Conservation (phyloP, 2,797 vertebrate genomes). For the Pithecia hirsuta region DNA sequence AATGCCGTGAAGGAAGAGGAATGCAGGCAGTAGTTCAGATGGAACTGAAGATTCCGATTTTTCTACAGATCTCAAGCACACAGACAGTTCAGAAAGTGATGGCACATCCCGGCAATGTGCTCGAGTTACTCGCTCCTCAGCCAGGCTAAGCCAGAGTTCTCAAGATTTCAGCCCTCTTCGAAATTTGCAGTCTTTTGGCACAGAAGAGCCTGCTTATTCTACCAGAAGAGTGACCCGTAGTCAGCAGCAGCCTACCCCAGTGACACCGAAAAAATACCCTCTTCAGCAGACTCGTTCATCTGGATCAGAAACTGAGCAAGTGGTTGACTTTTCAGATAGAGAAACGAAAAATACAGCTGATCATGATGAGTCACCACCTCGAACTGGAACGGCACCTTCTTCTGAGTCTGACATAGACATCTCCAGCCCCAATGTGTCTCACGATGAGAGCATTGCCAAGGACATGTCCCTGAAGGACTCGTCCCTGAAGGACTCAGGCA, state of each 20-base stretch:
- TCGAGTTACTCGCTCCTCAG: constrained; percentile 95
- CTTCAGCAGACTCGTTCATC: constrained; percentile 95
- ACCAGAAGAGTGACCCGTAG: constrained; percentile 95
- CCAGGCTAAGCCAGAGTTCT: constrained; percentile 97
- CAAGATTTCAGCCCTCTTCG: constrained; percentile 92
- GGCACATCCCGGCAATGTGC: constrained; percentile 92
- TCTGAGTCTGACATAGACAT: constrained; percentile 99
- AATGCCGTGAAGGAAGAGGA: constrained; percentile 89
- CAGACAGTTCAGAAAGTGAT: constrained; percentile 97
- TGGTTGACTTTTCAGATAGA: constrained; percentile 89
- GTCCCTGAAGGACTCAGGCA: constrained; percentile 95
- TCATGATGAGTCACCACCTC: constrained; percentile 96
- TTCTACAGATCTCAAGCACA: constrained; percentile 96
- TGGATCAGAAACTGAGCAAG: constrained; percentile 94
- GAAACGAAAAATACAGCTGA: constrained; percentile 94
- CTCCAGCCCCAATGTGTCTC: constrained; percentile 97
- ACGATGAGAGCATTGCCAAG: constrained; percentile 96
- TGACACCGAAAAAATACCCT: constrained; percentile 94
- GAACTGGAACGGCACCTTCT: constrained; percentile 98
- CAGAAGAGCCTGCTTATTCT: constrained; percentile 91
- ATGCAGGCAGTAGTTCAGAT: constrained; percentile 96
- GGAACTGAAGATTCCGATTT: constrained; percentile 98
- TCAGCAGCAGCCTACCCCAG: constrained; percentile 92
- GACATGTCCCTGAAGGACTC: constrained; percentile 95
- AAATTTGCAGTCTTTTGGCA: constrained; percentile 84